Conservation (phyloP, 2,113 vertebrate genomes). For the Tympanuchus pallidicinctus region DNA sequence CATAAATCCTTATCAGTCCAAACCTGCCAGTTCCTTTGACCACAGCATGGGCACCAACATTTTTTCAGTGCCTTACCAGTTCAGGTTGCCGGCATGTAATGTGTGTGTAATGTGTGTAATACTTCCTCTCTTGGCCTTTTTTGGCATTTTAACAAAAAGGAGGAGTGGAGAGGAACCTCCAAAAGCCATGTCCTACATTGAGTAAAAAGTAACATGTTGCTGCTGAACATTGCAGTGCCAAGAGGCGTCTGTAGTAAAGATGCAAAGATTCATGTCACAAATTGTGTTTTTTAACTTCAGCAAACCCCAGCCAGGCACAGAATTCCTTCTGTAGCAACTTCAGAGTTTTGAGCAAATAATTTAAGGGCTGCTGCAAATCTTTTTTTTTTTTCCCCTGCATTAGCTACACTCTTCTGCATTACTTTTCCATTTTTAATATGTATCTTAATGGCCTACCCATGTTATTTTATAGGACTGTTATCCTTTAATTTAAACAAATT, state of each 20-base stretch:
- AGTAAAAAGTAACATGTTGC: not conserved
- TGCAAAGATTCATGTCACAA: not conserved
- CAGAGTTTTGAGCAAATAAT: not conserved
- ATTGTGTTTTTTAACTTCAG: not conserved
- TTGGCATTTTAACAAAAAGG: fast-evolving
- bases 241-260: not conserved
- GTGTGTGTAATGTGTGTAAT: not conserved
- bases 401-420: not conserved
- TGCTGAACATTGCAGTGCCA: not conserved
- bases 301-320: not conserved
- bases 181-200: not conserved
- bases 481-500: not conserved
- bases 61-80: not conserved
- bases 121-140: not conserved
- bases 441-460: not conserved
- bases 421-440: not conserved
- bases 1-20: not conserved
- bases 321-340: not conserved
- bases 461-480: not conserved
- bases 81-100: not conserved
- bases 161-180: not conserved
- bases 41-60: fast-evolving
- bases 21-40: not conserved
- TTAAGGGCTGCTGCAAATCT: not conserved
- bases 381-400: not conserved